A percentile compares a stretch with the other conserved stretches of the same genome.
Evolutionary conservation across 2,113 vertebrate species (phyloP).

Genomic region (Gymnorhina tibicen): DNA sequence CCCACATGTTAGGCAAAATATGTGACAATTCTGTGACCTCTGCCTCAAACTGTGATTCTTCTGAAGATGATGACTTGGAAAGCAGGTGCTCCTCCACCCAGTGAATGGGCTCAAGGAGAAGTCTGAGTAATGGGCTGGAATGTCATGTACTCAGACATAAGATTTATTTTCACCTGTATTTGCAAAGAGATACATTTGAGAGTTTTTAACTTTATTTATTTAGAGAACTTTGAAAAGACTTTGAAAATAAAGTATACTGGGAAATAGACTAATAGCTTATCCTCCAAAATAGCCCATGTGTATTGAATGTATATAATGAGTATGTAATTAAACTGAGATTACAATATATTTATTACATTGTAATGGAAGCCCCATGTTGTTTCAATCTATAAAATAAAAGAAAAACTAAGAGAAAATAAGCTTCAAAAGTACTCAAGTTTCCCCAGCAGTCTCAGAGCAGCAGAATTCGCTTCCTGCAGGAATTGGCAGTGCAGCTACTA

Average conservation of each 20-base stretch:
- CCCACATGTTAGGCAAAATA: not conserved
- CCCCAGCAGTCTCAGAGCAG: not conserved
- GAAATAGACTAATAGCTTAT: not conserved
- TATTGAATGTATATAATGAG: not conserved
- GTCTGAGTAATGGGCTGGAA: not conserved
- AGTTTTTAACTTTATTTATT: not conserved
- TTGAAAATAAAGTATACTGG: not conserved
- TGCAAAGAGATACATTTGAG: not conserved
- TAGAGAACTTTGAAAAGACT: not conserved
- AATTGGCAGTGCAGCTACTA: rapidly evolving
- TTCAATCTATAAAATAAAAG: not conserved
- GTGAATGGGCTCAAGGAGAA: not conserved
- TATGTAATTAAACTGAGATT: not conserved
- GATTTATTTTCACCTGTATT: not conserved
- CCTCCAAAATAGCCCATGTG: not conserved
- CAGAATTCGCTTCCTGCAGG: not conserved
- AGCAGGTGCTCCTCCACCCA: not conserved
- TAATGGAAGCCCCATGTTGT: not conserved
- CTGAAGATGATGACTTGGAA: not conserved
- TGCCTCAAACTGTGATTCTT: not conserved
- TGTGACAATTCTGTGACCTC: not conserved
- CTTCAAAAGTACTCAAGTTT: not conserved
- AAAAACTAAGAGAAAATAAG: not conserved
- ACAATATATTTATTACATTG: not conserved
- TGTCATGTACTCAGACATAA: not conserved